phyloP scores from a whole-genome alignment of 2,888 invertebrate species.

The Pinctada fucata region DNA sequence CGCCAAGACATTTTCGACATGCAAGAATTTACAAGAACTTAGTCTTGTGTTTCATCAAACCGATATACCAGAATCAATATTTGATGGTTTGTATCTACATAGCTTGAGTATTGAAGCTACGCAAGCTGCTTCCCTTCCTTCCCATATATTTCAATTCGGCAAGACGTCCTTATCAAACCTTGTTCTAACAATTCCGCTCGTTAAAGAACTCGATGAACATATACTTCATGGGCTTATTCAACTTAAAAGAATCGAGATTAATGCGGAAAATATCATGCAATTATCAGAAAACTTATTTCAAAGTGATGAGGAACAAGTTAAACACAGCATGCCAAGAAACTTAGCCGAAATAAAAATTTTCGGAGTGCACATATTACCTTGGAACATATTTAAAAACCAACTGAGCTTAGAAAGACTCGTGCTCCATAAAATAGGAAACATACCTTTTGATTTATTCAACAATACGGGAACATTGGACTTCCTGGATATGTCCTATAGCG shows the following conservation, averaged over 20 bases:
- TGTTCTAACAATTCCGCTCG: neutral
- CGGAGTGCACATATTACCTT: conserved; percentile 14
- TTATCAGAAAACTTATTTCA: conserved; percentile 16
- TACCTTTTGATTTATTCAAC: conserved; percentile 16
- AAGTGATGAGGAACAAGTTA: neutral
- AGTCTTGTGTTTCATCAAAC: conserved; percentile 8
- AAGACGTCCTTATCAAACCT: conserved; percentile 3
- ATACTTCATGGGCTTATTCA: conserved; percentile 1
- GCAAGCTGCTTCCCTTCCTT: neutral
- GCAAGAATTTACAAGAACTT: conserved; percentile 3
- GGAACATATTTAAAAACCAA: conserved; percentile 8
- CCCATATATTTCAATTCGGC: neutral
- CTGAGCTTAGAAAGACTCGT: neutral
- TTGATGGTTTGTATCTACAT: neutral
- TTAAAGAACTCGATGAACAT: neutral
- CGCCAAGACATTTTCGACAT: neutral
- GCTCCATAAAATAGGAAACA: conserved; percentile 7
- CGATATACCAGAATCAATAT: conserved; percentile 14
- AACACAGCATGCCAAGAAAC: conserved; percentile 9
- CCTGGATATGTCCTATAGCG: conserved; percentile 6
- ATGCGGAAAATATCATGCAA: neutral
- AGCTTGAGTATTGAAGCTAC: neutral
- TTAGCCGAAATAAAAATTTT: neutral
- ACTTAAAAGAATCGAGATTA: neutral
- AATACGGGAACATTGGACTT: neutral